These are phyloP conservation scores for Mugil cephalus DNA, from an alignment of 2,113 vertebrate genomes.

Conservation along the genomic window DNA sequence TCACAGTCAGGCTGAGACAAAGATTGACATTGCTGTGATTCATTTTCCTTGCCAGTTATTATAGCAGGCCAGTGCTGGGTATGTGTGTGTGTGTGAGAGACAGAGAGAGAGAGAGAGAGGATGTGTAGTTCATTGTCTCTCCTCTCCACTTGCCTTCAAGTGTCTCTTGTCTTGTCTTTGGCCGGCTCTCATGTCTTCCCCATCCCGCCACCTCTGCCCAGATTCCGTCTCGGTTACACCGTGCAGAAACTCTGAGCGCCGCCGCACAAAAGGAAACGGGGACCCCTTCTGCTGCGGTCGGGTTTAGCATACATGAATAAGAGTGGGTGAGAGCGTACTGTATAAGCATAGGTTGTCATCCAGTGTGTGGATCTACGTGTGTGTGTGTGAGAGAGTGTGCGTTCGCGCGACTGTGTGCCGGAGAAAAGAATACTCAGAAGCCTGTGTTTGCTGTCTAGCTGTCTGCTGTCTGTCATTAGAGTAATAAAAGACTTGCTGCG, in stretches of 20 bases:
- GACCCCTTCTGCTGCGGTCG: conserved; percentile 29
- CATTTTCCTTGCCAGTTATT: conserved; percentile 59
- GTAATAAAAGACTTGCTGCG: conserved; percentile 86
- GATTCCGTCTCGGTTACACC: neutral
- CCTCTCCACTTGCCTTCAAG: conserved; percentile 38
- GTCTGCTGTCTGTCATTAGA: conserved; percentile 84
- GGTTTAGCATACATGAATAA: conserved; percentile 47
- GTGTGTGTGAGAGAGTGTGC: conserved; percentile 25
- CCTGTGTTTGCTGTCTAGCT: conserved; percentile 73
- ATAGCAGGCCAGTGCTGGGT: conserved; percentile 14
- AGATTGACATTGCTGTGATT: conserved; percentile 65
- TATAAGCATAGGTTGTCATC: conserved; percentile 60
- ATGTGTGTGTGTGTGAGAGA: conserved; percentile 24
- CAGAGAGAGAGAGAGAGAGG: too few relatives aligned
- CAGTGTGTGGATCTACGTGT: conserved; percentile 26
- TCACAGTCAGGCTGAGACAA: conserved; percentile 53
- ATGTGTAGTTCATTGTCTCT: conserved; percentile 20
- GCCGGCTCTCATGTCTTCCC: conserved; percentile 43
- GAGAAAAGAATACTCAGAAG: conserved; percentile 66
- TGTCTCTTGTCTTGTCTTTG: conserved; percentile 59
- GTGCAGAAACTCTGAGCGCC: conserved; percentile 5
- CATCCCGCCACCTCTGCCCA: conserved; percentile 56
- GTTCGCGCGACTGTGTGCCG: conserved; percentile 47
- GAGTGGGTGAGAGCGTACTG: conserved; percentile 33
- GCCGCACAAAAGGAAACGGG: neutral